These are phyloP conservation scores for Drosophila incognita DNA, from an alignment of 2,888 invertebrate genomes.

Conservation along the genomic window DNA sequence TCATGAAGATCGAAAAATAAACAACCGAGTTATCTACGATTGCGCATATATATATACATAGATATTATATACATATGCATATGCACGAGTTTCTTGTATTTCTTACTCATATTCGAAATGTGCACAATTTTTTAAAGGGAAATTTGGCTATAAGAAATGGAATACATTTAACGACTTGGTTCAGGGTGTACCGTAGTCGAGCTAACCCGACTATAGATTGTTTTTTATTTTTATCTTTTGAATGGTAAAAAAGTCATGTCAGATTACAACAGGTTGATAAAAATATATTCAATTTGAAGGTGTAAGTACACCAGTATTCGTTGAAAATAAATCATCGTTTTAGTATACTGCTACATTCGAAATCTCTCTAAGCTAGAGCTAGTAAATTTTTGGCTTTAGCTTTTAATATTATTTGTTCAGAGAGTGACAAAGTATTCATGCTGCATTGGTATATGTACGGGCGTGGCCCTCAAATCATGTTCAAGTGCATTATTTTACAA, in stretches of 20 bases:
- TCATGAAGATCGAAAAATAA: neutral
- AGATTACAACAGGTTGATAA: constrained; percentile 16
- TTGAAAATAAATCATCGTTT: too few species aligned
- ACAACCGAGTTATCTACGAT: neutral
- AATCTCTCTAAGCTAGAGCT: neutral
- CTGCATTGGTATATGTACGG: neutral
- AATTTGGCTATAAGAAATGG: neutral
- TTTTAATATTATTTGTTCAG: neutral
- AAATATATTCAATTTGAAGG: neutral
- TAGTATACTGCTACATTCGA: neutral
- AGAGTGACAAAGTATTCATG: neutral
- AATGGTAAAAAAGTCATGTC: neutral
- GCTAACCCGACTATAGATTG: neutral
- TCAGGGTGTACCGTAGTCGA: neutral
- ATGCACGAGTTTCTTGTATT: neutral
- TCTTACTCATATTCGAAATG: neutral
- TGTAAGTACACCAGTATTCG: too few species aligned
- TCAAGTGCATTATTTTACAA: neutral
- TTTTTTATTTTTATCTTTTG: neutral
- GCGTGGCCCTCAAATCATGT: neutral
- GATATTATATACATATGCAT: neutral
- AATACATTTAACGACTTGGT: neutral
- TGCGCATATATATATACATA: too few species aligned
- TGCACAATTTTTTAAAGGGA: neutral
- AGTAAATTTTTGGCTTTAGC: neutral